A percentile compares a stretch with the other conserved stretches of the same genome.
Evolutionary conservation across 2,113 vertebrate genomes (phyloP).

Genomic region (Agelaius phoeniceus): DNA sequence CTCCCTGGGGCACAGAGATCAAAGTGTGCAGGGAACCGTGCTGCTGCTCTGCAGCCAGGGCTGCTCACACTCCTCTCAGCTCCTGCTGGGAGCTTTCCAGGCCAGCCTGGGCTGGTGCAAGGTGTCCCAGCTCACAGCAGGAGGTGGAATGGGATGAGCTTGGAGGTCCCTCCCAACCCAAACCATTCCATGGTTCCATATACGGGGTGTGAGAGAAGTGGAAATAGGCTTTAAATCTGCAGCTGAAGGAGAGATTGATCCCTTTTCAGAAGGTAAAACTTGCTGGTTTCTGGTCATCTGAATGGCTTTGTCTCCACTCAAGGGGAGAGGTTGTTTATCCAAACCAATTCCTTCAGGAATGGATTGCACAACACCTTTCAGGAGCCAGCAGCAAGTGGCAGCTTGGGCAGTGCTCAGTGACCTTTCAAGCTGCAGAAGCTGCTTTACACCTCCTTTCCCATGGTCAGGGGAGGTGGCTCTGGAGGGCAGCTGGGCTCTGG

Average conservation of each 20-base stretch:
- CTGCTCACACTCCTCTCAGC: background rate
- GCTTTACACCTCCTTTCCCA: rapidly evolving
- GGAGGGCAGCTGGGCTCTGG: background rate
- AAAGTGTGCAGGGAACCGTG: background rate
- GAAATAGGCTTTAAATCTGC: background rate
- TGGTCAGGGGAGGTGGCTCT: background rate
- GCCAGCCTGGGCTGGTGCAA: rapidly evolving
- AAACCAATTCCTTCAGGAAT: background rate
- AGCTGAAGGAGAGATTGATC: background rate
- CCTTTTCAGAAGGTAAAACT: background rate
- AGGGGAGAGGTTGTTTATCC: background rate
- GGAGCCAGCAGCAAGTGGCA: rapidly evolving
- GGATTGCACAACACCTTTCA: background rate
- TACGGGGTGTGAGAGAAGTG: rapidly evolving
- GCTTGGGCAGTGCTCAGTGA: rapidly evolving
- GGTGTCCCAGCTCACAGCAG: background rate
- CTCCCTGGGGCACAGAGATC: rapidly evolving
- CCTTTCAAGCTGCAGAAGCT: background rate
- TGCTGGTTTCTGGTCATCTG: background rate
- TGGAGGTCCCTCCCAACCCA: background rate
- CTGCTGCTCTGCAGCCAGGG: background rate
- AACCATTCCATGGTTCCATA: rapidly evolving
- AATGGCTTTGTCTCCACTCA: background rate
- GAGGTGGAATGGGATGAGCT: background rate
- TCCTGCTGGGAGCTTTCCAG: background rate